Base-by-base conservation (phyloP, 2,113 vertebrate species). In the Gnathonemus longibarbis region DNA sequence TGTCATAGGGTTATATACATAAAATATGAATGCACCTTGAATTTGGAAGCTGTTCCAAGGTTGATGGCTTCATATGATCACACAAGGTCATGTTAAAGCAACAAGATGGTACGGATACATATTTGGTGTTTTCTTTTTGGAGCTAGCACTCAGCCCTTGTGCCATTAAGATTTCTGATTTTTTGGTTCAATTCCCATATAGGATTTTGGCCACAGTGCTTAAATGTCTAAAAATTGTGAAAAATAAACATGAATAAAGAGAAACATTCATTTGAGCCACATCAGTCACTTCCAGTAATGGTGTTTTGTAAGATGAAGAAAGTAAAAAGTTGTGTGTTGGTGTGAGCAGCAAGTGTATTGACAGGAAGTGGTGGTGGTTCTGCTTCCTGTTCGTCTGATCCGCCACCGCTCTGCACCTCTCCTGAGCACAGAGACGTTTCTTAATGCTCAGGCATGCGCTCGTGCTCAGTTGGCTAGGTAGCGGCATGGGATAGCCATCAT, bases 341-440 rank as follows among this genome's bases (percentile, higher is more conserved):
- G 62, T 45, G 24, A 52, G 53, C 80, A 56, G 5, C 5, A 5
- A 70, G 58, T 93, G 92, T 94, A 91, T 88, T 94, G 93, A 93
- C 94, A 96, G 96, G 96, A 96, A 95, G 93, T 88, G 92, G 95
- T 90, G 95, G 95, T 91, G 53, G 17, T 66, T 92, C 88, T 53
- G 24, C 91, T 96, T 96, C 96, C 95, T 95, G 93, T 94, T 92
- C 11, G 42, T 89, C 58, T 52, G 49, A 70, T 90, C 85, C 90
- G 56, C 89, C 90, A 88, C 35, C 56, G 45, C 77, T 88, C 49
- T 66, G 11, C 13, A 74, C 24, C 17, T 52, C 45, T 48, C 49
- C 87, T 92, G 90, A 89, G 49, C 87, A 49, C 2, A 88, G 84
- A 90, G 56, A 74, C 66, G 49, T 88, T 91, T 91, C 66, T 89